Base-by-base conservation (phyloP, 2,888 invertebrate genomes). In the Galeopsomyia nigrocyanea region DNA sequence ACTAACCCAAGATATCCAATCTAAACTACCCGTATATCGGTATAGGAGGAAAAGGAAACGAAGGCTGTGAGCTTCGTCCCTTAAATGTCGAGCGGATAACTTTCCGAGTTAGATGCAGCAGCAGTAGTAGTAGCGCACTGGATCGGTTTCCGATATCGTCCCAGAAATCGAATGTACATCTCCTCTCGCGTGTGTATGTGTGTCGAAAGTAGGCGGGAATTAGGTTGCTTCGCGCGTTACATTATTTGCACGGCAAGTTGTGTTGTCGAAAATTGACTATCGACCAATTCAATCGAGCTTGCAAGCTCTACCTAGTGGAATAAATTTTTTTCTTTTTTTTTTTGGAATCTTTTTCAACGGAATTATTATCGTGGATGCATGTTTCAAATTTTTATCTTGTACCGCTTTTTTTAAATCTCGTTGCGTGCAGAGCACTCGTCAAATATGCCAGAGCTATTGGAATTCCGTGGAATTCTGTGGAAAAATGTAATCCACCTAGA, bases 121-220 rank as follows among this genome's bases (percentile, higher is more conserved):
- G n/a, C 46, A 3, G 31, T 46, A 17, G 46, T 10, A 60, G 26
- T 19, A n/a, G 39, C 47, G 55, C 50, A 53, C 53, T 53, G 53
- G 62, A 71, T 71, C 71, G 71, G 61, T 71, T 71, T 71, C 66
- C 71, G 66, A 71, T 71, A 66, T 53, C 66, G 49, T 66, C 61
- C 49, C 39, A 61, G 66, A 71, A 66, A 71, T 71, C 71, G 66
- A 71, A 66, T 69, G 63, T 68, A 67, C 58, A 22, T 26, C 26
- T 26, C 26, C 26, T 26, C 47, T 9, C 3, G 22, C 55, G 7
- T 21, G n/a, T n/a, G n/a, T n/a, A n/a, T n/a, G n/a, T n/a, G n/a
- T n/a, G 50, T 19, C 46, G 26, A 55, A 46, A 14, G 14, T 68
- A 70, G 64, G 71, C 71, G 62, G 60, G 49, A 71, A 72, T 72